Conservation (phyloP, 1,140 invertebrate species). For the Nasonia vitripennis region DNA sequence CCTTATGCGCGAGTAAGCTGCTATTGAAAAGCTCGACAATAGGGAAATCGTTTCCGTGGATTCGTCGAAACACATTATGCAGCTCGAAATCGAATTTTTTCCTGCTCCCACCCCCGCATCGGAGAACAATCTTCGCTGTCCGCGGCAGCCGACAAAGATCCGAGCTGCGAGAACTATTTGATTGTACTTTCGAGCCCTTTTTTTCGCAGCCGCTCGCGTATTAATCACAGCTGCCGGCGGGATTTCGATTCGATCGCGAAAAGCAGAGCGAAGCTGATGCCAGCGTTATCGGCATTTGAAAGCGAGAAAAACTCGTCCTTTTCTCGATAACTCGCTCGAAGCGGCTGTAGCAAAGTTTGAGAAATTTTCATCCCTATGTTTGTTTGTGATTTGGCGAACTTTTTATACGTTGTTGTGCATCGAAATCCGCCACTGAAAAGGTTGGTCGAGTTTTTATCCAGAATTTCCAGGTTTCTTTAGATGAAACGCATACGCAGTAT, state of each 20-base stretch:
- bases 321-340: no score
- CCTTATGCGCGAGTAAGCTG: background rate
- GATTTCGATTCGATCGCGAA: no score
- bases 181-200: background rate
- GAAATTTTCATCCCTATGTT: no score
- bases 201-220: background rate
- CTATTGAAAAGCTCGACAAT: background rate
- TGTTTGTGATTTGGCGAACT: no score
- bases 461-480: background rate
- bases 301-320: no score
- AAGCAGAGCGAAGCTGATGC: no score
- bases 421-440: no score
- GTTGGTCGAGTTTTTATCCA: no score
- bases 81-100: constrained; percentile 17
- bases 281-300: no score
- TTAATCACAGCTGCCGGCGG: constrained; percentile 12
- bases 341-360: no score
- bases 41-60: background rate
- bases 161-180: background rate
- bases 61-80: background rate
- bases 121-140: constrained; percentile 5
- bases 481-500: background rate
- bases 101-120: background rate
- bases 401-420: no score
- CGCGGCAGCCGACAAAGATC: background rate